Evolutionary conservation across 2,888 invertebrate species (phyloP).

Genomic region (Xestoiulus laeticollis): DNA sequence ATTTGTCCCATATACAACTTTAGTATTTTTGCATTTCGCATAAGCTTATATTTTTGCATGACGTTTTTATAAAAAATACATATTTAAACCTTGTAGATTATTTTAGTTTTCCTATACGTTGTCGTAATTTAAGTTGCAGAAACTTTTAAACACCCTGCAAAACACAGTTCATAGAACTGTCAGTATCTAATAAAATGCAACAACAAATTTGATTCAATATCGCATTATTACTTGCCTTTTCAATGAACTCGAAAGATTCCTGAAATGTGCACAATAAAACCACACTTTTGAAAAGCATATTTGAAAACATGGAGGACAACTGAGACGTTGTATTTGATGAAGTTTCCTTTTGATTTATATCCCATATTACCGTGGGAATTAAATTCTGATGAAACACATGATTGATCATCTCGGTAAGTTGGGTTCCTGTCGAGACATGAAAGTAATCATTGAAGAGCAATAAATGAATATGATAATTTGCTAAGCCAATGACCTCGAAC

Average conservation of each 20-base stretch:
- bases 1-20: too few relatives aligned
- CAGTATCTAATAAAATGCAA: not conserved
- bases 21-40: too few relatives aligned
- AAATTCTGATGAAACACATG: conserved; percentile 5
- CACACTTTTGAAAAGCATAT: conserved; percentile 28
- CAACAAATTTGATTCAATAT: not conserved
- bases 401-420: conserved; percentile 14
- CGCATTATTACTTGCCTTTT: conserved; percentile 17
- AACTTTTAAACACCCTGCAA: not conserved
- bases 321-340: not conserved
- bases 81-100: too few relatives aligned
- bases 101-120: too few relatives aligned
- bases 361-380: conserved; percentile 30
- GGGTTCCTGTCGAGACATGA: not conserved
- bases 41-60: too few relatives aligned
- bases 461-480: not conserved
- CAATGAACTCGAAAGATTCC: conserved; percentile 29
- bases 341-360: not conserved
- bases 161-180: not conserved
- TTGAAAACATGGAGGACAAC: not conserved
- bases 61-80: too few relatives aligned
- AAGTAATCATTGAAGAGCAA: not conserved
- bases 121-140: too few relatives aligned
- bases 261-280: not conserved
- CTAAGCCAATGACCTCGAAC: not conserved